These are phyloP conservation scores for Etheostoma cragini DNA, from an alignment of 2,113 vertebrate genomes.

Conservation along the genomic window DNA sequence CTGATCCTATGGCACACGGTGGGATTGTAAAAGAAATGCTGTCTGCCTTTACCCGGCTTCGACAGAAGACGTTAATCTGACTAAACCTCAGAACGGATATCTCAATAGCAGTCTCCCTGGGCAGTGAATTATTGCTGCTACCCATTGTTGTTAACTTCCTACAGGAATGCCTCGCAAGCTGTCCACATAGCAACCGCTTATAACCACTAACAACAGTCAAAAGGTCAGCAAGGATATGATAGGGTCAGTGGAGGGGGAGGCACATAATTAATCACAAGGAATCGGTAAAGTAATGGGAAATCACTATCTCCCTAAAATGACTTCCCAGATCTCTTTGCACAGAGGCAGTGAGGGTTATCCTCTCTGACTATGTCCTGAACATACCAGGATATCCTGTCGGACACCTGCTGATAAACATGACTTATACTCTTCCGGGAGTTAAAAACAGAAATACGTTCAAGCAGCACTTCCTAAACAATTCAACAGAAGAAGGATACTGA, in stretches of 20 bases:
- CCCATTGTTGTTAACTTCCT: conserved; percentile 71
- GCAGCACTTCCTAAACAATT: not conserved
- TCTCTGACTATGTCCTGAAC: conserved; percentile 18
- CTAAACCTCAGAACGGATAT: conserved; percentile 67
- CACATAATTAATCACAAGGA: conserved; percentile 6
- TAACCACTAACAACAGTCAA: conserved; percentile 23
- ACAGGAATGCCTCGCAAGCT: conserved; percentile 56
- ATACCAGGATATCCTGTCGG: conserved; percentile 61
- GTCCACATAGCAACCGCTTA: conserved; percentile 56
- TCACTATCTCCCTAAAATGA: not conserved
- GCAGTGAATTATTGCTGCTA: conserved; percentile 67
- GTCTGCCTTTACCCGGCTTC: conserved; percentile 33
- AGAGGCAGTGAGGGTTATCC: conserved; percentile 5
- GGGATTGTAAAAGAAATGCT: conserved; percentile 47
- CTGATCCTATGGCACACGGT: conserved; percentile 58
- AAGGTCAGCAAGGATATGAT: conserved; percentile 28
- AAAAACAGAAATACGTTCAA: conserved; percentile 23
- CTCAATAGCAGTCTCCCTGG: conserved; percentile 64
- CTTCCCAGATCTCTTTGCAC: not conserved
- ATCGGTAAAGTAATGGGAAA: conserved; percentile 24
- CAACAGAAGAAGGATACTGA: not conserved
- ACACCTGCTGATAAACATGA: conserved; percentile 33
- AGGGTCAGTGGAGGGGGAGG: not conserved
- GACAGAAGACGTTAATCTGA: conserved; percentile 64
- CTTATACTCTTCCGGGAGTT: conserved; percentile 17